Base-by-base conservation (phyloP, 2,888 invertebrate genomes). In the Parnassius mnemosyne region DNA sequence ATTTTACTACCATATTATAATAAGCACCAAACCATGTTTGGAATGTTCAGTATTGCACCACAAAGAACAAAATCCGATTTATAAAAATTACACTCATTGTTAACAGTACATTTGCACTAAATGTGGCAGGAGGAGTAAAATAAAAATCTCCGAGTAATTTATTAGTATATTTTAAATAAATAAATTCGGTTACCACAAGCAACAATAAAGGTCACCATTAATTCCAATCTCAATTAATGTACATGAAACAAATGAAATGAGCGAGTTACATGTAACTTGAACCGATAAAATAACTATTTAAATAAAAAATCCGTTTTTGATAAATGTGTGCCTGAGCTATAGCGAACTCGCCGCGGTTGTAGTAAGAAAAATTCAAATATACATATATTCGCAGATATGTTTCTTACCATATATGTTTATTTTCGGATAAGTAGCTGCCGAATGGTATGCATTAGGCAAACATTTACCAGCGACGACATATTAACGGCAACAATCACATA, bases 11-110 rank as follows among this genome's bases (percentile, higher is more conserved):
- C 82, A 84, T 81, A 84, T 78, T 82, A 84, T 81, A 84, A 84
- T 84, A 85, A 89, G 89, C 89, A 89, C 90, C 89, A 90, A 89
- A 90, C 89, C 79, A 85, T 71, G 89, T 90, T 89, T 88, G 90
- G 89, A 90, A 90, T 90, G 90, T 89, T 86, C 87, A 81, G 83
- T 88, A 89, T 89, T 89, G 89, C 89, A 89, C 89, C 85, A 84
- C 80, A 80, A 77, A 72, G 83, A 85, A 85, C 81, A 82, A 77
- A 81, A 81, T 77, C 80, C 79, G 82, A 84, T 84, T 69, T 80
- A 73, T 72, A 76, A 71, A 71, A 72, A 76, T 74, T 76, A 83
- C 71, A 77, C 71, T 64, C 74, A 69, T 73, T 69, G 72, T 76
- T 67, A n/a, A 53, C 47, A 59, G 71, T 75, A 78, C 73, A 78